These are phyloP conservation scores for Tenthredo livida DNA, from an alignment of 2,888 invertebrate genomes.

Conservation along the genomic window DNA sequence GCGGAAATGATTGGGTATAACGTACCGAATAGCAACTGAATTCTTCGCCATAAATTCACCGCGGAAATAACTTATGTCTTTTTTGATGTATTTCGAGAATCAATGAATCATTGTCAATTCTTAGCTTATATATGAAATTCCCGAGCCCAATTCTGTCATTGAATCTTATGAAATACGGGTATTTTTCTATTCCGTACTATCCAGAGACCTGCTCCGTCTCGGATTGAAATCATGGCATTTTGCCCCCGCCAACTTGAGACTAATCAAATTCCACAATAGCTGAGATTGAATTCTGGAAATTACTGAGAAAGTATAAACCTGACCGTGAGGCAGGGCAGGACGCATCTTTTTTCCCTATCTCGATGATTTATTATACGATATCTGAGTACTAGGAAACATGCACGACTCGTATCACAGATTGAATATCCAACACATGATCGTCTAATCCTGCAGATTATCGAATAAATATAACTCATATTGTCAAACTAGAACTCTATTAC, in stretches of 20 bases:
- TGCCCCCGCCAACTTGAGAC: conserved; percentile 26
- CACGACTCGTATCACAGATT: conserved; percentile 8
- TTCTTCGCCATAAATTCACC: conserved; percentile 13
- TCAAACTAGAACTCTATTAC: conserved; percentile 26
- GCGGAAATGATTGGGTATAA: conserved; percentile 45
- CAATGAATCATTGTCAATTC: conserved; percentile 27
- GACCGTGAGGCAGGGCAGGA: neutral
- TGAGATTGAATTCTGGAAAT: conserved; percentile 48
- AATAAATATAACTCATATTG: conserved; percentile 37
- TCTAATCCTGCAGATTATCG: conserved; percentile 17
- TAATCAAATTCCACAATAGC: conserved; percentile 50
- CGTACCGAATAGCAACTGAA: conserved; percentile 22
- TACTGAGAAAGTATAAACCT: conserved; percentile 31
- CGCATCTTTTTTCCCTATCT: conserved; percentile 4
- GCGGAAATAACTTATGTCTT: neutral
- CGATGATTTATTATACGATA: conserved; percentile 33
- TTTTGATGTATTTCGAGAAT: neutral
- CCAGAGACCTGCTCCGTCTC: conserved; percentile 28
- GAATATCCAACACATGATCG: conserved; percentile 34
- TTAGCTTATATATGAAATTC: neutral
- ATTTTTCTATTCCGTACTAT: conserved; percentile 29
- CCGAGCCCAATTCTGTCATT: conserved; percentile 8
- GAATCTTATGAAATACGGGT: neutral
- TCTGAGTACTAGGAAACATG: conserved; percentile 20
- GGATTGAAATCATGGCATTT: conserved; percentile 45